These are phyloP conservation scores for Morus bassanus DNA, from an alignment of 2,797 vertebrate species.

Conservation along the genomic window DNA sequence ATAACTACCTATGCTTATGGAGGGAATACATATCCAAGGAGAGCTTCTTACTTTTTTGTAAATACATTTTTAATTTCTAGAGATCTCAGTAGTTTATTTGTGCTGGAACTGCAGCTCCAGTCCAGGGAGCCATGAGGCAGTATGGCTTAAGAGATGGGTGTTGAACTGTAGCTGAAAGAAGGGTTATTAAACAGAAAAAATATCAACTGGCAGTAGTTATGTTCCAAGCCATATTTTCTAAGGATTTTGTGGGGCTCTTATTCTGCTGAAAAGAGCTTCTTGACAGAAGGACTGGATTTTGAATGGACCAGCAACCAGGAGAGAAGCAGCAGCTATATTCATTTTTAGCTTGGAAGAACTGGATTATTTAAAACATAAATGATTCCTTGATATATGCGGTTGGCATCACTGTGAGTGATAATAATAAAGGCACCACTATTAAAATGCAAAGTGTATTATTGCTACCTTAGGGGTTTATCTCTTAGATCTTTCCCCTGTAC, in stretches of 20 bases:
- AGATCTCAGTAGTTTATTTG: background rate
- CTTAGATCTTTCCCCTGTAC: constrained; percentile 7
- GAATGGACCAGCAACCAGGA: background rate
- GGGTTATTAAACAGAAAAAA: background rate
- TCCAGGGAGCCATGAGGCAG: background rate
- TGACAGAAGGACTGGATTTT: background rate
- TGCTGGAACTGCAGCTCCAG: background rate
- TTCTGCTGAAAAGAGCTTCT: background rate
- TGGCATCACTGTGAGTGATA: background rate
- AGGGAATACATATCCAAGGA: background rate
- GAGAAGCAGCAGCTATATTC: background rate
- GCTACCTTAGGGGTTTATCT: constrained; percentile 5
- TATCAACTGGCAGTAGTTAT: background rate
- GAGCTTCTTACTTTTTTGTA: background rate
- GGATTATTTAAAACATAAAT: constrained; percentile 54
- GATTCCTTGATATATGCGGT: background rate
- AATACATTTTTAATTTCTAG: background rate
- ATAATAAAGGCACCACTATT: constrained; percentile 1
- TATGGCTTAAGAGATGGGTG: background rate
- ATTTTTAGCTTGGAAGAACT: constrained; percentile 11
- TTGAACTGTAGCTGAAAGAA: background rate
- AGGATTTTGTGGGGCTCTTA: background rate
- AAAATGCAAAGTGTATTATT: constrained; percentile 40
- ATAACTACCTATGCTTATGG: background rate
- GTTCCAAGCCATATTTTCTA: background rate